Percentiles rank a stretch among this genome's conserved stretches.
phyloP scores from a whole-genome alignment of 2,888 invertebrate genomes.

The Drosophila falleni region DNA sequence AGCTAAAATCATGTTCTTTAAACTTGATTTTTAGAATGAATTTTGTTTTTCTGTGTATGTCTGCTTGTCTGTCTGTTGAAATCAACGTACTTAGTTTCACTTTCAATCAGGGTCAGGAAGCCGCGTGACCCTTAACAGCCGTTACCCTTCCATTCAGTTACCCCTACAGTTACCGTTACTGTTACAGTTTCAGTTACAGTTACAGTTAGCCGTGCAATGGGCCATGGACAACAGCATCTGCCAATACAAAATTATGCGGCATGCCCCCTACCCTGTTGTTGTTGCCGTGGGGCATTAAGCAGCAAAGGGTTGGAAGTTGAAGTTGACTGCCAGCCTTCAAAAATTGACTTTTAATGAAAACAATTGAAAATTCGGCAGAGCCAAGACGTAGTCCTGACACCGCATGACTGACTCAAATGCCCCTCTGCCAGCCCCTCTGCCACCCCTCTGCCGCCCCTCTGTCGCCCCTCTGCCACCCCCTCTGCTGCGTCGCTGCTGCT shows the following conservation, averaged over 20 bases:
- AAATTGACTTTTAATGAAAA: conserved; percentile 83
- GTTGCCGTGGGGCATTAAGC: conserved; percentile 35
- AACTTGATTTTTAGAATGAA: too few species aligned
- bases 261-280: conserved; percentile 16
- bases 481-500: conserved; percentile 8
- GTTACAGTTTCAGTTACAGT: conserved; percentile 57
- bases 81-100: conserved; percentile 40
- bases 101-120: conserved; percentile 65
- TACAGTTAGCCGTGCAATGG: conserved; percentile 55
- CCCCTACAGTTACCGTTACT: conserved; percentile 24
- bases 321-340: conserved; percentile 33
- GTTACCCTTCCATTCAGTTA: conserved; percentile 58
- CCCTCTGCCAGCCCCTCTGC: conserved; percentile 14
- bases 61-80: neutral
- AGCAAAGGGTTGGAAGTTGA: conserved; percentile 66
- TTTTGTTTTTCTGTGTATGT: too few species aligned
- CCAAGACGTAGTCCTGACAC: conserved; percentile 3
- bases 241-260: conserved; percentile 77
- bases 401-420: conserved; percentile 30
- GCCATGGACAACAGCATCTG: conserved; percentile 69
- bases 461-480: conserved; percentile 21
- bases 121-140: conserved; percentile 72
- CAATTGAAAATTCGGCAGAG: conserved; percentile 73
- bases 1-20: too few species aligned
- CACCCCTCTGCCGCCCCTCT: neutral